Evolutionary conservation across 2,113 vertebrate genomes (phyloP).

Genomic region (Indri indri): DNA sequence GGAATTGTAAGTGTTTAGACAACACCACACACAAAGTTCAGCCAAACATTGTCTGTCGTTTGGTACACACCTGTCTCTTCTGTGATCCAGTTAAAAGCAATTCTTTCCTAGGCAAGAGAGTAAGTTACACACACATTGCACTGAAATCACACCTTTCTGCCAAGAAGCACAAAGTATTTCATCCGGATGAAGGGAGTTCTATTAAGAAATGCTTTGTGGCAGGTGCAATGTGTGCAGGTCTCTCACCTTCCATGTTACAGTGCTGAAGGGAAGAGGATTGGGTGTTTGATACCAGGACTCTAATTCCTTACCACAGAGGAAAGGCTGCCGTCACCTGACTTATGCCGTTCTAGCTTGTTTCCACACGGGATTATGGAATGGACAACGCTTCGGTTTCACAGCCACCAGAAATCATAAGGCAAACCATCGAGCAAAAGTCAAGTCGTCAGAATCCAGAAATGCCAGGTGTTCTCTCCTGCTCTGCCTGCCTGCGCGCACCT

Average conservation of each 20-base stretch:
- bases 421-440: not conserved
- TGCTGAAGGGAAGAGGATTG: not conserved
- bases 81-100: not conserved
- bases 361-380: not conserved
- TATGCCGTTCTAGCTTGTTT: not conserved
- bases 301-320: not conserved
- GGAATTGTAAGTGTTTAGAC: not conserved
- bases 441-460: not conserved
- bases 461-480: not conserved
- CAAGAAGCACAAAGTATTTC: slow-evolving; percentile 29
- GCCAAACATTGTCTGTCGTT: not conserved
- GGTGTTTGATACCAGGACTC: not conserved
- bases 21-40: not conserved
- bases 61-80: not conserved
- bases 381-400: not conserved
- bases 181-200: not conserved
- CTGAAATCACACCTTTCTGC: not conserved
- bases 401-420: not conserved
- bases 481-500: accelerated
- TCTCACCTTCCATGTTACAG: not conserved
- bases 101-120: not conserved
- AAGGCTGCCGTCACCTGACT: not conserved
- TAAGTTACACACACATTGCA: not conserved
- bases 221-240: not conserved
- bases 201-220: slow-evolving; percentile 30